Evolutionary conservation across 2,797 vertebrate species (phyloP).

Genomic region (Choloepus didactylus): DNA sequence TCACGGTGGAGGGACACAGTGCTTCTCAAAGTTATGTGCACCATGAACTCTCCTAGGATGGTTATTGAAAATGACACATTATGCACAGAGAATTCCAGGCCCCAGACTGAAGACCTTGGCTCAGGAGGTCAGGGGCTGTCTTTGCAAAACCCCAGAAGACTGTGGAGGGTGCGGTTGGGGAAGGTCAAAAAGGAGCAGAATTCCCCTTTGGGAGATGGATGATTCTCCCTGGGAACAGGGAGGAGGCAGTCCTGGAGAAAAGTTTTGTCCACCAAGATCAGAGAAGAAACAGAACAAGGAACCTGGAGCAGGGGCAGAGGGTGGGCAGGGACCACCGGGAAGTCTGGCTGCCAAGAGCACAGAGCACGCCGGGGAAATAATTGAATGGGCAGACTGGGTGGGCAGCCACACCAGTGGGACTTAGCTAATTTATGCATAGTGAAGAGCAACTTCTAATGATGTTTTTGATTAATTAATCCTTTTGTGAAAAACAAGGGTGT

Average conservation of each 20-base stretch:
- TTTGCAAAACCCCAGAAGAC: conserved; percentile 47
- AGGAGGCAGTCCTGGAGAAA: background rate
- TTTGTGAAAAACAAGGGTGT: background rate
- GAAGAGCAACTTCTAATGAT: conserved; percentile 2
- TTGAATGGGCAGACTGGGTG: background rate
- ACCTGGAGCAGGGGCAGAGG: background rate
- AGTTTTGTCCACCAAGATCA: background rate
- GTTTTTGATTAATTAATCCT: background rate
- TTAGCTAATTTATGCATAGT: too few species aligned
- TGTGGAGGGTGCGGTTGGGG: background rate
- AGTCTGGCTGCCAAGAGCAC: background rate
- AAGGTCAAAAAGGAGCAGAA: conserved; percentile 40
- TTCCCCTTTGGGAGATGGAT: conserved; percentile 40
- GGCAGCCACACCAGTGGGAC: background rate
- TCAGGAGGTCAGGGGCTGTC: background rate
- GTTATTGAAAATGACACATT: background rate
- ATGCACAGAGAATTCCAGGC: conserved; percentile 33
- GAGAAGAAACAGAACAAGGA: background rate
- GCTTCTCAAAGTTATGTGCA: background rate
- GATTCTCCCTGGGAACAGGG: background rate
- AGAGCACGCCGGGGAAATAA: background rate
- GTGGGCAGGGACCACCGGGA: background rate
- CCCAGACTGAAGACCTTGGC: conserved; percentile 32
- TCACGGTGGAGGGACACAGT: background rate
- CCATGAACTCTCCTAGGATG: background rate